A percentile compares a stretch with the other conserved stretches of the same genome.
phyloP scores from a whole-genome alignment of 1,140 invertebrate species.

The Drosophila insularis region DNA sequence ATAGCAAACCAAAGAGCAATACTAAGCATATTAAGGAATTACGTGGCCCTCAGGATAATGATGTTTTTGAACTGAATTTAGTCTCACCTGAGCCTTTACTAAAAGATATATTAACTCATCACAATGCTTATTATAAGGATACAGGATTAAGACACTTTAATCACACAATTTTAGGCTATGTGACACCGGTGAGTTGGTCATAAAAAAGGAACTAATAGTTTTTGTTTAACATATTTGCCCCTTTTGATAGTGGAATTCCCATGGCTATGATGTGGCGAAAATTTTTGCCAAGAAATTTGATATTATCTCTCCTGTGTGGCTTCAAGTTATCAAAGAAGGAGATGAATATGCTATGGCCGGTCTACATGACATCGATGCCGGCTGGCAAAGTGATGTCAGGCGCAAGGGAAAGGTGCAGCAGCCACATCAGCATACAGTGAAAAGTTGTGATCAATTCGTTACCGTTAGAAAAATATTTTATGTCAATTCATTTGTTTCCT shows the following conservation, averaged over 20 bases:
- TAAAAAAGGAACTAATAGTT: no score
- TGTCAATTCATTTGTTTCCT: slow-evolving; percentile 1
- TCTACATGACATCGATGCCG: slow-evolving; percentile 90
- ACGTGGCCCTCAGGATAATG: slow-evolving; percentile 86
- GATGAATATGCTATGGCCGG: slow-evolving; percentile 87
- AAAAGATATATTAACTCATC: slow-evolving; percentile 90
- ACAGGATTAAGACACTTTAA: slow-evolving; percentile 86
- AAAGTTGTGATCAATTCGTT: slow-evolving; percentile 31
- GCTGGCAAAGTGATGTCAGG: slow-evolving; percentile 90
- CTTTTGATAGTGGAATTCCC: slow-evolving; percentile 93
- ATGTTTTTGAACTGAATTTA: slow-evolving; percentile 88
- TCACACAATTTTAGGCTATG: slow-evolving; percentile 91
- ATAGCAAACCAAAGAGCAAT: slow-evolving; percentile 82
- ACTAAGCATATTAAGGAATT: slow-evolving; percentile 76
- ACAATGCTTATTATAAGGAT: slow-evolving; percentile 88
- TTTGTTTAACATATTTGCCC: slow-evolving; percentile 6
- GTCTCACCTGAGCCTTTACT: slow-evolving; percentile 86
- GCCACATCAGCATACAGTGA: slow-evolving; percentile 75
- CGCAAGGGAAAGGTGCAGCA: slow-evolving; percentile 83
- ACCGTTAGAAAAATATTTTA: not conserved
- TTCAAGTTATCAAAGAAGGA: slow-evolving; percentile 88
- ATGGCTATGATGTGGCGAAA: slow-evolving; percentile 97
- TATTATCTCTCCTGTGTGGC: slow-evolving; percentile 96
- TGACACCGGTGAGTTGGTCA: slow-evolving; percentile 90
- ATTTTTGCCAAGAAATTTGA: slow-evolving; percentile 94